Percentiles rank a stretch among this genome's conserved stretches.
Conservation (phyloP, 2,888 invertebrate genomes). For the Tetanocera ferruginea region DNA sequence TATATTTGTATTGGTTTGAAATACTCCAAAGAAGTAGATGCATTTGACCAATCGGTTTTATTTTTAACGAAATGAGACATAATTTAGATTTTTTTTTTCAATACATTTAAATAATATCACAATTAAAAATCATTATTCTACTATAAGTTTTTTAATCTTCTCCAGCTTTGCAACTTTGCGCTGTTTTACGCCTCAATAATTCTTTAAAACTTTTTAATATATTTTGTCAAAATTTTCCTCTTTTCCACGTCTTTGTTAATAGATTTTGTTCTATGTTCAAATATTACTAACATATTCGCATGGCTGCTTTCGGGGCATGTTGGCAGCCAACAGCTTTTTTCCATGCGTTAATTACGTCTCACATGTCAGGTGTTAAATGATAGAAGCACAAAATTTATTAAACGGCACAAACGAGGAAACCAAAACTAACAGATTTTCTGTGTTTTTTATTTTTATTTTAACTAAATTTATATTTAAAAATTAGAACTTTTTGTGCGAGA, state of each 20-base stretch:
- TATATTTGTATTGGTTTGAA: too few relatives aligned
- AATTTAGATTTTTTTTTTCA: too few relatives aligned
- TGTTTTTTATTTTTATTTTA: background rate
- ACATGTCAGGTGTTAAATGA: slow-evolving; percentile 31
- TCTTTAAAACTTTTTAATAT: background rate
- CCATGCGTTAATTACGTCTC: slow-evolving; percentile 9
- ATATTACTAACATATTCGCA: background rate
- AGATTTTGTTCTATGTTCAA: background rate
- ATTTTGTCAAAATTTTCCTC: background rate
- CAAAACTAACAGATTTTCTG: slow-evolving; percentile 12
- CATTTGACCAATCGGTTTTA: too few relatives aligned
- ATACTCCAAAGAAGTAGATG: too few relatives aligned
- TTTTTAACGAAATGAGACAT: too few relatives aligned
- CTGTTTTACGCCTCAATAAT: too few relatives aligned
- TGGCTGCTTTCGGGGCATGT: background rate
- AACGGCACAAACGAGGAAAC: slow-evolving; percentile 1
- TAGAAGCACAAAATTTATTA: slow-evolving; percentile 17
- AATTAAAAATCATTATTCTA: too few relatives aligned
- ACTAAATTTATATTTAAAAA: background rate
- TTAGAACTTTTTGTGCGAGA: background rate
- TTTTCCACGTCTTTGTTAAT: background rate
- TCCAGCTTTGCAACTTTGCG: too few relatives aligned
- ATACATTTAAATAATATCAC: too few relatives aligned
- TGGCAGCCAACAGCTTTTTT: background rate
- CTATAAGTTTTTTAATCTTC: too few relatives aligned